A percentile compares a stretch with the other conserved stretches of the same genome.
These are phyloP conservation scores for Himalopsyche anomala DNA, from an alignment of 2,888 invertebrate species.

Conservation along the genomic window DNA sequence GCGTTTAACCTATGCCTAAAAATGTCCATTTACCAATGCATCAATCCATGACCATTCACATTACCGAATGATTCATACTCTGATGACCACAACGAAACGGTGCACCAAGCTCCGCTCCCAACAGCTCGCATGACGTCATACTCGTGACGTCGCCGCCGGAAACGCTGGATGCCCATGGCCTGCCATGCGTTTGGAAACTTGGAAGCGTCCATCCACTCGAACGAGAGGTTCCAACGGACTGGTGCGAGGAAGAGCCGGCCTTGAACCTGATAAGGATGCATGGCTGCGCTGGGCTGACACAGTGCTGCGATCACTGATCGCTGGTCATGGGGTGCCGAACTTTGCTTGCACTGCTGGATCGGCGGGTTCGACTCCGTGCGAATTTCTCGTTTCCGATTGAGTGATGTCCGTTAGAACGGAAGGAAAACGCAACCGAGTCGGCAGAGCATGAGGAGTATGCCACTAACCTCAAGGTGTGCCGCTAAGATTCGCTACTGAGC, in stretches of 20 bases:
- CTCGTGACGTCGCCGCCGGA: constrained; percentile 20
- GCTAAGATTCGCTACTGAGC: background rate
- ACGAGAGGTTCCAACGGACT: constrained; percentile 9
- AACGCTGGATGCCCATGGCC: constrained; percentile 39
- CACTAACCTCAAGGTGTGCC: background rate
- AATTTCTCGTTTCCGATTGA: constrained; percentile 38
- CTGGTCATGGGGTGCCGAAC: constrained; percentile 41
- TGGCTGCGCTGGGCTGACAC: constrained; percentile 36
- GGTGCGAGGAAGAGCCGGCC: constrained; percentile 27
- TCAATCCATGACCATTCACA: constrained; percentile 21
- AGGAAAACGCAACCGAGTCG: constrained; percentile 20
- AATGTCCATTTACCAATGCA: constrained; percentile 27
- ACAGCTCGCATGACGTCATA: constrained; percentile 23
- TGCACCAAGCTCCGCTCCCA: constrained; percentile 1
- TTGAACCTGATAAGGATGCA: constrained; percentile 38
- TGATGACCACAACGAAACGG: constrained; percentile 18
- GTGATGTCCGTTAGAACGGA: constrained; percentile 36
- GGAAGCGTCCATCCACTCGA: background rate
- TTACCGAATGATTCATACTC: constrained; percentile 13
- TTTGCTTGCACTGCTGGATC: background rate
- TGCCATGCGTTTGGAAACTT: constrained; percentile 27
- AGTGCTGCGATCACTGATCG: constrained; percentile 23
- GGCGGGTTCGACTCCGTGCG: background rate
- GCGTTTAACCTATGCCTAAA: constrained; percentile 35
- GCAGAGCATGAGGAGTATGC: constrained; percentile 36